Evolutionary conservation across 2,113 vertebrate genomes (phyloP).

Genomic region (Euleptes europaea): DNA sequence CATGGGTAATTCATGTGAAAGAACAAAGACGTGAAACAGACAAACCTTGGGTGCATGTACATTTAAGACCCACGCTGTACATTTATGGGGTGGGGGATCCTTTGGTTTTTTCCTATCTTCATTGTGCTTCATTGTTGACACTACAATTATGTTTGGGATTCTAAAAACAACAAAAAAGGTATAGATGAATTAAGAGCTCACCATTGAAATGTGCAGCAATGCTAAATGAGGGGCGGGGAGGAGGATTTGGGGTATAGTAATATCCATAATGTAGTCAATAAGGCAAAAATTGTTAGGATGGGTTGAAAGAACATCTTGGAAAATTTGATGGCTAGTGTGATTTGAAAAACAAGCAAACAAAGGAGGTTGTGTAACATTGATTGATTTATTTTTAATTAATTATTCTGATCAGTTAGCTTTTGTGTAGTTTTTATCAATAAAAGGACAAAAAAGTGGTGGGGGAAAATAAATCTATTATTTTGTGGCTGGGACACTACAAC

Average conservation of each 20-base stretch:
- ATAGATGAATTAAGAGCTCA: conserved; percentile 31
- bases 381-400: conserved; percentile 72
- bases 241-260: conserved; percentile 36
- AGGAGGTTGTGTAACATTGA: conserved; percentile 69
- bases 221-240: conserved; percentile 2
- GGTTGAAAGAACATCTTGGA: conserved; percentile 38
- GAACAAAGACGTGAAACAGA: conserved; percentile 34
- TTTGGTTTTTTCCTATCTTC: conserved; percentile 49
- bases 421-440: conserved; percentile 87
- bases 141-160: conserved; percentile 25
- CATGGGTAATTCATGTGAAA: conserved; percentile 55
- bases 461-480: conserved; percentile 78
- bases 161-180: conserved; percentile 4
- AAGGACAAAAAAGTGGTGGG: conserved; percentile 68
- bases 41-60: conserved; percentile 56
- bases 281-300: neutral
- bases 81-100: conserved; percentile 36
- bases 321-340: conserved; percentile 58
- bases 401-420: conserved; percentile 77
- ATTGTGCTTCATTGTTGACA: conserved; percentile 56
- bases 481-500: conserved; percentile 71
- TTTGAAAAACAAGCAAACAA: conserved; percentile 47
- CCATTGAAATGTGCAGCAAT: conserved; percentile 28
- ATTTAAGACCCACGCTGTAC: conserved; percentile 55
- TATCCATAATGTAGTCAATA: conserved; percentile 39